These are phyloP conservation scores for Lucilia cuprina DNA, from an alignment of 1,140 invertebrate genomes.

Conservation along the genomic window DNA sequence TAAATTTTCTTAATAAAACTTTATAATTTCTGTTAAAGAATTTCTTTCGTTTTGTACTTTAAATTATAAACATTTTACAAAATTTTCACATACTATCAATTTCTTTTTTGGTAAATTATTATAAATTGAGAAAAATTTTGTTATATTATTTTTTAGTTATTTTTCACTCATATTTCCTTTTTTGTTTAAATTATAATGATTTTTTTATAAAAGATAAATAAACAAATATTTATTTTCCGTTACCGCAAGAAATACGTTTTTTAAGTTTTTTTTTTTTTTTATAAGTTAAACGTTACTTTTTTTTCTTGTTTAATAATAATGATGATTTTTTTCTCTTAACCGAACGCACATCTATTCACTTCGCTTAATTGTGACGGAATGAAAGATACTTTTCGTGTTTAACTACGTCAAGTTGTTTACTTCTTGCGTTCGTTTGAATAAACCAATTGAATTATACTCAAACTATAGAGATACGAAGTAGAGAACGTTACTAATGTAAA, in stretches of 20 bases:
- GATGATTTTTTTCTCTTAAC: constrained; percentile 21
- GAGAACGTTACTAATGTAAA: background rate
- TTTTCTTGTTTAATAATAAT: background rate
- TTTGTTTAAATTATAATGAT: background rate
- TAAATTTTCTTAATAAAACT: background rate
- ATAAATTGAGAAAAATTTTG: background rate
- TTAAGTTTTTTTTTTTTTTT: background rate
- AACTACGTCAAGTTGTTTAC: background rate
- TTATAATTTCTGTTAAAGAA: background rate
- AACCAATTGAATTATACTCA: too few species aligned
- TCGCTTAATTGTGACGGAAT: constrained; percentile 35
- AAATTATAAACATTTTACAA: background rate
- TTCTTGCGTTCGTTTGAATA: background rate
- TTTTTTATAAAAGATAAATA: background rate
- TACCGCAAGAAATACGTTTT: background rate
- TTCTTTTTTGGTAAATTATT: background rate
- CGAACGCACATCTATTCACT: constrained; percentile 35
- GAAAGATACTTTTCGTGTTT: constrained; percentile 24
- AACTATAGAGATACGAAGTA: background rate
- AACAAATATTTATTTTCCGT: constrained; percentile 1
- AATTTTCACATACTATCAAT: background rate
- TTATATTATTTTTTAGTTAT: background rate
- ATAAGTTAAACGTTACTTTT: constrained; percentile 11
- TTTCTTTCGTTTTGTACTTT: background rate
- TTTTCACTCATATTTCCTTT: background rate